Conservation (phyloP, 2,888 invertebrate species). For the Baccha elongata region DNA sequence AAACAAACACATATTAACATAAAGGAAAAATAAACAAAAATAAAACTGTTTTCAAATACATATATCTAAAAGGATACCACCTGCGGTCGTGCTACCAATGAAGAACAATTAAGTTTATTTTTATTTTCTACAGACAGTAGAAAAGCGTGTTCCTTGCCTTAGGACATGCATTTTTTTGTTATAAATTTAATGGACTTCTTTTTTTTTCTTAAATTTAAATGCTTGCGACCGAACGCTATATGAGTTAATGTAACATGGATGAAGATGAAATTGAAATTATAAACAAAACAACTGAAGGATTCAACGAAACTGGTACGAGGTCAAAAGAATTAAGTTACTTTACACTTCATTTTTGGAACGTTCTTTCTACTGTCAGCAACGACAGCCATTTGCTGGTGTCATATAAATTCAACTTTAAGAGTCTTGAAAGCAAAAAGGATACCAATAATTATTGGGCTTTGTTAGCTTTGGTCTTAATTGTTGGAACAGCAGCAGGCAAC, state of each 20-base stretch:
- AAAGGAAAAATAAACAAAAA: no score
- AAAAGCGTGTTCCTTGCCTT: no score
- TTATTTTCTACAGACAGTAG: no score
- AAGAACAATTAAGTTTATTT: no score
- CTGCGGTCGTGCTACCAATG: no score
- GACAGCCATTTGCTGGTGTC: slow-evolving; percentile 38
- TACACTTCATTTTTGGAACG: slow-evolving; percentile 49
- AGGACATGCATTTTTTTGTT: no score
- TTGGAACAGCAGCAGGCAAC: slow-evolving; percentile 95
- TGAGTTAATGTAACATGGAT: slow-evolving; percentile 75
- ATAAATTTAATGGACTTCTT: background rate
- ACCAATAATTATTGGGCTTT: slow-evolving; percentile 93
- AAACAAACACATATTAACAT: no score
- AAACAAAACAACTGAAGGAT: slow-evolving; percentile 74
- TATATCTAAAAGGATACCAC: no score
- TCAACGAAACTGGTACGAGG: slow-evolving; percentile 35
- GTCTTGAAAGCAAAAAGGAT: slow-evolving; percentile 61
- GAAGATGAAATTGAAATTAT: slow-evolving; percentile 77
- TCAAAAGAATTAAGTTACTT: slow-evolving; percentile 18
- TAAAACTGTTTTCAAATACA: no score
- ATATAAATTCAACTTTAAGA: slow-evolving; percentile 34
- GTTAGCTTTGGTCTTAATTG: slow-evolving; percentile 89
- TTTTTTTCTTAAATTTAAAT: slow-evolving; percentile 6
- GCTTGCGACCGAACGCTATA: slow-evolving; percentile 4
- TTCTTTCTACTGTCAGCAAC: slow-evolving; percentile 10